Base-by-base conservation (phyloP, 1,140 invertebrate genomes). In the Leptopilina boulardi region DNA sequence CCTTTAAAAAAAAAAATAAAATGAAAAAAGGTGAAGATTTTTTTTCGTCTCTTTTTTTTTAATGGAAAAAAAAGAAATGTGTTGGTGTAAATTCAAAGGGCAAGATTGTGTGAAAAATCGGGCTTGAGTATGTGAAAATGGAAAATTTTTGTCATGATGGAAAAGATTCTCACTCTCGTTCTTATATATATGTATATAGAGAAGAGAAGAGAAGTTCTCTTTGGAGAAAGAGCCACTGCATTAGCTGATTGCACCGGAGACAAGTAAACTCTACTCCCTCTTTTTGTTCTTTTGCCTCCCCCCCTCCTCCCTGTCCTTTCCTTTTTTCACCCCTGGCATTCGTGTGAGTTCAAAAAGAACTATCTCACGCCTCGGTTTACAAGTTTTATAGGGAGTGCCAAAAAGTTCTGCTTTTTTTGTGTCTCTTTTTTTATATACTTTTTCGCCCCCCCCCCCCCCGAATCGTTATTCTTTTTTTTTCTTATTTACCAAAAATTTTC, bases 161-260 rank as follows among this genome's bases (percentile, higher is more conserved):
- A 54, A n/a, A 8, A 19, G 15, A 13, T 19, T 19, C 51, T 54
- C n/a, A 54, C n/a, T n/a, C 15, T 54, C n/a, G 51, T 54, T 54
- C 51, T 54, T 54, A 18, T 2, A n/a, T 54, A 54, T n/a, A n/a
- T n/a, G n/a, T n/a, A n/a, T n/a, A n/a, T n/a, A n/a, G n/a, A n/a
- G n/a, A n/a, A n/a, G n/a, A n/a, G n/a, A 54, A 54, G 3, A 54
- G 51, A 54, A 19, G n/a, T 19, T 44, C 38, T 54, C 71, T 38
- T n/a, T n/a, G n/a, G n/a, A n/a, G 73, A 77, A 77, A 70, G 74
- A 76, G 77, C 73, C 73, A 75, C 77, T 54, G 74, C 77, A 79
- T 82, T 82, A 79, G 77, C 51, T 82, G 80, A 82, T 82, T 79
- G 80, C 77, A 81, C 73, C 75, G 73, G 42, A 79, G 76, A 79